phyloP scores from a whole-genome alignment of 2,888 invertebrate species.

The Drosophila formosana region DNA sequence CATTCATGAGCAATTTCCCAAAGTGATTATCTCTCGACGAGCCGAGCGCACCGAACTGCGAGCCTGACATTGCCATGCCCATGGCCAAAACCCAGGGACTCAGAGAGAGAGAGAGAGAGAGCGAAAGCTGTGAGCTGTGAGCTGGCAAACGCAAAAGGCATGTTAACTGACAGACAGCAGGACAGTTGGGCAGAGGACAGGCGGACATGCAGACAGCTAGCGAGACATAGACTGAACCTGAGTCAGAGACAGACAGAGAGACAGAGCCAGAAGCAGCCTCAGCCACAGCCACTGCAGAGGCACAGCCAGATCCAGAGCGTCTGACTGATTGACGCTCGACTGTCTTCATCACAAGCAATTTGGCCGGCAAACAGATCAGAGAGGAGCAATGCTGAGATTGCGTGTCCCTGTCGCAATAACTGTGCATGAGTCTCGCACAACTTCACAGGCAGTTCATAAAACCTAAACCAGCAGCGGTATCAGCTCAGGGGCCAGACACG shows the following conservation, averaged over 20 bases:
- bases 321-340: conserved; percentile 77
- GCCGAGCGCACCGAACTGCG: conserved; percentile 49
- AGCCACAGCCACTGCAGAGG: conserved; percentile 6
- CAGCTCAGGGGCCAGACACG: conserved; percentile 44
- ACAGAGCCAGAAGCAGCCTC: conserved; percentile 12
- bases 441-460: conserved; percentile 76
- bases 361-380: conserved; percentile 69
- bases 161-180: conserved; percentile 73
- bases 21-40: conserved; percentile 81
- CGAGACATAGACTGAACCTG: conserved; percentile 45
- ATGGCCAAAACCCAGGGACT: conserved; percentile 8
- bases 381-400: conserved; percentile 62
- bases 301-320: conserved; percentile 21
- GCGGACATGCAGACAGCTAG: conserved; percentile 35
- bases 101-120: not conserved
- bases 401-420: conserved; percentile 52
- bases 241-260: conserved; percentile 16
- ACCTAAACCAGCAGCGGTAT: conserved; percentile 60
- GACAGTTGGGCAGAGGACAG: conserved; percentile 54
- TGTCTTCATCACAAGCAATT: conserved; percentile 81
- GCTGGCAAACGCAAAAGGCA: conserved; percentile 69
- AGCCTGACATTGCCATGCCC: conserved; percentile 33
- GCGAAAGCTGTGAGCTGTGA: conserved; percentile 43
- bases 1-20: conserved; percentile 82
- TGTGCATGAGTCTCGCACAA: conserved; percentile 50